Percentiles rank a stretch among this genome's conserved stretches.
phyloP scores from a whole-genome alignment of 2,888 invertebrate genomes.

The Tetheella fluctuosa region DNA sequence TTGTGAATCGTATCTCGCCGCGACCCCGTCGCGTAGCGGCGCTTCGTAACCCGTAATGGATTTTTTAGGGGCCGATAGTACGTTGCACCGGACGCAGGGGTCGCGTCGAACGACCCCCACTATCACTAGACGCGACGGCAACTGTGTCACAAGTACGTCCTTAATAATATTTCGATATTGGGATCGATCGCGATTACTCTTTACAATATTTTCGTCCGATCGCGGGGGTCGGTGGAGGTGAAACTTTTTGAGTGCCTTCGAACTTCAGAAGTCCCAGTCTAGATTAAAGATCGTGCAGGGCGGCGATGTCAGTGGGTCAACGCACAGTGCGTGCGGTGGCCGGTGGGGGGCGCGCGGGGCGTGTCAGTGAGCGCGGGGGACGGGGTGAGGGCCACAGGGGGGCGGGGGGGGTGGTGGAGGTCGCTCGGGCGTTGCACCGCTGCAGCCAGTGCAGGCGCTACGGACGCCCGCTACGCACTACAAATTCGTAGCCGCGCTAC shows the following conservation, averaged over 20 bases:
- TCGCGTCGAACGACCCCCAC: neutral
- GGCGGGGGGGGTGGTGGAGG: slow-evolving; percentile 36
- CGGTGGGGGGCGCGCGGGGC: slow-evolving; percentile 49
- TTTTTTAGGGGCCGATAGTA: slow-evolving; percentile 44
- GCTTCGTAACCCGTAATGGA: slow-evolving; percentile 36
- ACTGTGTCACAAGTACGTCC: neutral
- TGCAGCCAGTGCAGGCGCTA: slow-evolving; percentile 73
- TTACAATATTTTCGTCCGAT: neutral
- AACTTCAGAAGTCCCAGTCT: slow-evolving; percentile 60
- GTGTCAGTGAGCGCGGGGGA: slow-evolving; percentile 31
- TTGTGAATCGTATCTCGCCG: slow-evolving; percentile 30
- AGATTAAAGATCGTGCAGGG: slow-evolving; percentile 81
- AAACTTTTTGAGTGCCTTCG: slow-evolving; percentile 36
- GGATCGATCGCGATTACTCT: slow-evolving; percentile 3
- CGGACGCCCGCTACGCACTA: slow-evolving; percentile 62
- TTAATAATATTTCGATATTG: neutral
- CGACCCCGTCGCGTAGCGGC: neutral
- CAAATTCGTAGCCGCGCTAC: slow-evolving; percentile 52
- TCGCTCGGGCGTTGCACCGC: slow-evolving; percentile 75
- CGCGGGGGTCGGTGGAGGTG: slow-evolving; percentile 17
- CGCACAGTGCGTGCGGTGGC: slow-evolving; percentile 77
- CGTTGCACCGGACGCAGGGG: slow-evolving; percentile 43
- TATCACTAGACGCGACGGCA: slow-evolving; percentile 13
- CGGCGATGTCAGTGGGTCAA: slow-evolving; percentile 80
- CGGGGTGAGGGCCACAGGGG: slow-evolving; percentile 29